Base-by-base conservation (phyloP, 2,888 invertebrate species). In the Himalopsyche anomala region DNA sequence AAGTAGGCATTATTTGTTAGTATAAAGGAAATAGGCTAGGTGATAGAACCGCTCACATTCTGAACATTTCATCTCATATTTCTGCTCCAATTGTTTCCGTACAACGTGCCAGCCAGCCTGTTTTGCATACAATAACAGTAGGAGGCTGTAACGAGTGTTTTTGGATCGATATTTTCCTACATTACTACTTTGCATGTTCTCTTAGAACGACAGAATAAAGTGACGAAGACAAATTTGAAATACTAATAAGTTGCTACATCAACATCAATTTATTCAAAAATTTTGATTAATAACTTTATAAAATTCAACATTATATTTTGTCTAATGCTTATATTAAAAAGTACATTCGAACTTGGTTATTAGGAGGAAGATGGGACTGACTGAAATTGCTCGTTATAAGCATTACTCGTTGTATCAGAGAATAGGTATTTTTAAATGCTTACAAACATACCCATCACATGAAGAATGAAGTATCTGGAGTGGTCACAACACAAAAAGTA, bases 81-180 rank as follows among this genome's bases (percentile, higher is more conserved):
- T 85, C 82, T 82, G 69, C 85, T 74, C 85, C 82, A 82, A 62
- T 85, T 82, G 85, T 82, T 85, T 79, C 45, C 85, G 82, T 85
- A 82, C 82, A 85, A 51, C 28, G 82, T 19, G 85, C 85, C 85
- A 69, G 36, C 36, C 74, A 74, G 80, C 85, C 85, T 84, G 82
- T 82, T 86, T 86, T 86, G 84, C 86, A 86, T 86, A 86, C 82
- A 82, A 86, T 82, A 86, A 84, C 86, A 84, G 51, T 84, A 69
- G 12, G 80, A 62, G 80, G 55, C 55, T 38, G 38, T 38, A 74
- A 74, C 74, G 74, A 74, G 38, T 74, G 74, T 36, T 36, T 74
- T 74, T 74, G 74, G 74, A 74, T 74, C 74, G 74, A 74, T 74
- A 74, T 28, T 74, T 12, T 74, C 36, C 74, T 74, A 74, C 36